phyloP scores from a whole-genome alignment of 2,113 vertebrate species.

The Merops nubicus region DNA sequence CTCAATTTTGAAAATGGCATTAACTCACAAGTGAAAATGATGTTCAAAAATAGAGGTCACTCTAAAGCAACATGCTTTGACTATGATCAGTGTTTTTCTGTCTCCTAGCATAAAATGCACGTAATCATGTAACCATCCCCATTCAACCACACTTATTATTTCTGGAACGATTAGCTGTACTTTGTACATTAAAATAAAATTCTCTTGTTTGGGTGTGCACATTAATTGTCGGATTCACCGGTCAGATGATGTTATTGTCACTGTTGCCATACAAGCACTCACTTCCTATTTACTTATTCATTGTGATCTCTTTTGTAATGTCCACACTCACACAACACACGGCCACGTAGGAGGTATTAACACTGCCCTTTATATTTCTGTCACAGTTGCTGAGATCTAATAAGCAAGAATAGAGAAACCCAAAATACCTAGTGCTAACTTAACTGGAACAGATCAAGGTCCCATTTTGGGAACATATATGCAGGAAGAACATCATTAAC shows the following conservation, averaged over 20 bases:
- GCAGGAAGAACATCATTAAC: background rate
- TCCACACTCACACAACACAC: background rate
- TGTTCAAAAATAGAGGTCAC: conserved; percentile 63
- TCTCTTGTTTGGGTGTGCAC: background rate
- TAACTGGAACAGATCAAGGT: background rate
- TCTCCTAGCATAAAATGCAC: background rate
- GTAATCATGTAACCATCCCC: background rate
- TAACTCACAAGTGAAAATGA: conserved; percentile 67
- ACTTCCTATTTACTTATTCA: background rate
- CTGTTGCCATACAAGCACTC: background rate
- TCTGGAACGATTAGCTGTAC: conserved; percentile 10
- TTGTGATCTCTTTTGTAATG: background rate
- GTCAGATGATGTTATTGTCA: background rate
- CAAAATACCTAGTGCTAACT: background rate
- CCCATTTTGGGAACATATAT: background rate
- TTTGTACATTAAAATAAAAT: background rate
- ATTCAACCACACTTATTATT: background rate
- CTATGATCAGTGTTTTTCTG: background rate
- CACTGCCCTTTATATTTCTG: background rate
- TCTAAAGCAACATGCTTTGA: conserved; percentile 42
- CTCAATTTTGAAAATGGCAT: conserved; percentile 70
- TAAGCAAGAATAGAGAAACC: background rate
- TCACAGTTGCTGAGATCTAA: background rate
- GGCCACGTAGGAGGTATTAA: background rate
- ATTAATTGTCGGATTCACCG: background rate